phyloP scores from a whole-genome alignment of 1,140 invertebrate species.

The Panulirus ornatus region DNA sequence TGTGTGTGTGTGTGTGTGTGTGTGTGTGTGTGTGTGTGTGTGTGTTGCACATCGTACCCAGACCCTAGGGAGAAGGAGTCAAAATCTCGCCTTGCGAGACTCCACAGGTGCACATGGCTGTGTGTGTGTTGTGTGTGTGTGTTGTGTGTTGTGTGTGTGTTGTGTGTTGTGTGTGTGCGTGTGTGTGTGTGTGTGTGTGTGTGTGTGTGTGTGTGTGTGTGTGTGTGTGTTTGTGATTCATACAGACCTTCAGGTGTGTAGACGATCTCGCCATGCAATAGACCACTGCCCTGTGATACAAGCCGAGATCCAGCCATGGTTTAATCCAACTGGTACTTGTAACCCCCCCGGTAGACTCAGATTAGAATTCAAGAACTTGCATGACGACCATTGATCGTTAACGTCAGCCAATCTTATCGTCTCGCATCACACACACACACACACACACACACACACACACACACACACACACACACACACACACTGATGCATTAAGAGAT shows the following conservation, averaged over 20 bases:
- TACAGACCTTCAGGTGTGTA: too few species aligned
- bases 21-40: background rate
- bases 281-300: too few species aligned
- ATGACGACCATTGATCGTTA: too few species aligned
- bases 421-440: background rate
- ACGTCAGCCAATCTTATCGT: too few species aligned
- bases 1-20: background rate
- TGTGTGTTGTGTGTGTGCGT: background rate
- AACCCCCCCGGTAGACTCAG: too few species aligned
- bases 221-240: background rate
- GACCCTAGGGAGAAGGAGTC: too few species aligned
- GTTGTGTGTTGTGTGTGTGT: background rate
- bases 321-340: too few species aligned
- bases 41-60: background rate
- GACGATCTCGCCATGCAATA: too few species aligned
- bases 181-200: slow-evolving; percentile 31
- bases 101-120: background rate
- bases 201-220: slow-evolving; percentile 25
- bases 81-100: too few species aligned
- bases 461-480: background rate
- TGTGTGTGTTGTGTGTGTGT: background rate
- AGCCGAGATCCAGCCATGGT: too few species aligned
- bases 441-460: background rate
- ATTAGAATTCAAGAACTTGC: too few species aligned
- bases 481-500: background rate